Evolutionary conservation across 2,888 invertebrate species (phyloP), one percentile per base, ranked within the genome.

Genomic region (Flexamia atlantica): DNA sequence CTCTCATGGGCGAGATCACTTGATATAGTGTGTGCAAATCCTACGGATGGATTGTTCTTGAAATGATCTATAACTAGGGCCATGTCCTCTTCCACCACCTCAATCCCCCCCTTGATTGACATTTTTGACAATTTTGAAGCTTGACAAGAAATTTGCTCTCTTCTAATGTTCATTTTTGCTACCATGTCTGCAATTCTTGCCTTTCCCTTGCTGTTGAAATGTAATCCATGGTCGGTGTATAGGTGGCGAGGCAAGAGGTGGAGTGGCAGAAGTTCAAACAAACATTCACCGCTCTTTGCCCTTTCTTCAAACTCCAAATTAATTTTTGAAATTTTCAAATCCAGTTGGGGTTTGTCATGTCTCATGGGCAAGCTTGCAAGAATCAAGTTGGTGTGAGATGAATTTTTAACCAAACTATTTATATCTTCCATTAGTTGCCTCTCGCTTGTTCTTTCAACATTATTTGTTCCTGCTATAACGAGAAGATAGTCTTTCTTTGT

Each of bases 391-490:
- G n/a, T 70, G n/a, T 28, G 25, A 1, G 3, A 1, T 1, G 30
- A 30, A 7, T 70, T 30, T 32, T 12, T 30, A 12, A 30, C 20
- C 70, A 70, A n/a, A 1, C n/a, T 70, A 28, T 70, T 5, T 4
- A 70, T 14, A 70, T 32, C n/a, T 9, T 30, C 32, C 17, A 32
- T 5, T 17, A 70, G n/a, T 30, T n/a, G 3, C n/a, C 1, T 9
- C 12, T 17, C n/a, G 32, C 32, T 32, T 14, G 70, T 32, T 4
- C n/a, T 70, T 32, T 70, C 70, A 30, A 70, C n/a, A 32, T 70
- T 32, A 70, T 70, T 70, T 70, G 70, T 70, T 32, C 70, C 70
- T 3, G 32, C 70, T 30, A 70, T 30, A 3, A 70, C 70, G 4
- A 70, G n/a, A n/a, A 70, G 70, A n/a, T 32, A 14, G 32, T 70